phyloP scores from a whole-genome alignment of 2,797 vertebrate genomes.

The Pipistrellus pipistrellus region DNA sequence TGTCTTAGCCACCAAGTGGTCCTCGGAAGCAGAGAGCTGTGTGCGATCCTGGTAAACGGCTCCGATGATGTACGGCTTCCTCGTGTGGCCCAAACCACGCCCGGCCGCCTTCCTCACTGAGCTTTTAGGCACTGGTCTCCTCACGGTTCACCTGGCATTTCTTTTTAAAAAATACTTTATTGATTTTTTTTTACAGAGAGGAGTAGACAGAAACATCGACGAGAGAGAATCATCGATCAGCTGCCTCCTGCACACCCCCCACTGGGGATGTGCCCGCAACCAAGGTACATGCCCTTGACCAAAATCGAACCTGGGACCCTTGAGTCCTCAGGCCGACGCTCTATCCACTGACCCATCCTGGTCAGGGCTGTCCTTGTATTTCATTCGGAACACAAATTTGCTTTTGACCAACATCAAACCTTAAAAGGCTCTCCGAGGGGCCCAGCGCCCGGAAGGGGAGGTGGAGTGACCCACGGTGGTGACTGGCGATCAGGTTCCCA shows the following conservation, averaged over 20 bases:
- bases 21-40: background rate
- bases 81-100: background rate
- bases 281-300: too few species aligned
- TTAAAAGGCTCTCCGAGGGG: background rate
- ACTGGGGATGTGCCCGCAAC: too few species aligned
- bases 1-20: background rate
- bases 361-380: background rate
- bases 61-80: background rate
- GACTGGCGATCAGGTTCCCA: too few species aligned
- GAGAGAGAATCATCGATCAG: too few species aligned
- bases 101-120: background rate
- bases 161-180: too few species aligned
- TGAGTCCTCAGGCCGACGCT: too few species aligned
- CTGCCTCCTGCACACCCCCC: too few species aligned
- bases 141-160: background rate
- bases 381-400: background rate
- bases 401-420: background rate
- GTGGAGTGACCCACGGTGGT: background rate
- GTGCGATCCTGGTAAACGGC: background rate
- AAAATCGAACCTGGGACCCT: too few species aligned
- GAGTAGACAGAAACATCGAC: too few species aligned
- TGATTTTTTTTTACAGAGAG: too few species aligned
- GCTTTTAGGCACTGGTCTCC: background rate
- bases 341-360: too few species aligned
- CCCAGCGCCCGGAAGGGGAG: background rate